phyloP scores from a whole-genome alignment of 2,797 vertebrate genomes.

The Parauchenoglanis ngamensis region DNA sequence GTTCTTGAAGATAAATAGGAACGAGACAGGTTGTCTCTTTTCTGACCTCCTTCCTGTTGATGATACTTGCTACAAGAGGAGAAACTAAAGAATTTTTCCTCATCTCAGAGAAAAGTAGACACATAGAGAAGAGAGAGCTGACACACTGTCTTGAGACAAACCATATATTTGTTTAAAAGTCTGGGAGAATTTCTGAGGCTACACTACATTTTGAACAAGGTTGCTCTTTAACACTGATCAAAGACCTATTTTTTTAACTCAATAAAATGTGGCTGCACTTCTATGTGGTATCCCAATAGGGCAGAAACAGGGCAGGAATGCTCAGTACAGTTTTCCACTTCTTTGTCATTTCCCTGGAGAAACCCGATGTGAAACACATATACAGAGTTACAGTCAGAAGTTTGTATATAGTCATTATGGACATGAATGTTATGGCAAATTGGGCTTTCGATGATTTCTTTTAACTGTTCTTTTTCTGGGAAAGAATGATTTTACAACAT shows the following conservation, averaged over 20 bases:
- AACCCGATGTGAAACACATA: background rate
- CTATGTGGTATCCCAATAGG: background rate
- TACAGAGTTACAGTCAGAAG: too few species aligned
- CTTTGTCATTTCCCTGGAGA: too few species aligned
- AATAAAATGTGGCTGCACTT: background rate
- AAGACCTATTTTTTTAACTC: background rate
- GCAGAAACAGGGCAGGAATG: background rate
- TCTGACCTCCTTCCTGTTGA: background rate
- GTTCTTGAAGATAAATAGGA: background rate
- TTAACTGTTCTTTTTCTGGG: too few species aligned
- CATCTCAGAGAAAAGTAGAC: background rate
- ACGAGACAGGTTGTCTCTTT: background rate
- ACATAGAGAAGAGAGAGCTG: background rate
- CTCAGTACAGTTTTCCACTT: background rate
- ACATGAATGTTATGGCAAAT: too few species aligned
- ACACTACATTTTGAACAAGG: background rate
- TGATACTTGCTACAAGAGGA: background rate
- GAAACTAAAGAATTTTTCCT: background rate
- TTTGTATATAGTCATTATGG: too few species aligned
- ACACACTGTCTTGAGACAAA: background rate
- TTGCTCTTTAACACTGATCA: background rate
- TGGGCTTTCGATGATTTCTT: too few species aligned
- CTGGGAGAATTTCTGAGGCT: background rate
- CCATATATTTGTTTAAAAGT: background rate
- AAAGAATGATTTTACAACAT: too few species aligned